These are phyloP conservation scores for Archivesica marissinica DNA, from an alignment of 1,140 invertebrate genomes.

Conservation along the genomic window DNA sequence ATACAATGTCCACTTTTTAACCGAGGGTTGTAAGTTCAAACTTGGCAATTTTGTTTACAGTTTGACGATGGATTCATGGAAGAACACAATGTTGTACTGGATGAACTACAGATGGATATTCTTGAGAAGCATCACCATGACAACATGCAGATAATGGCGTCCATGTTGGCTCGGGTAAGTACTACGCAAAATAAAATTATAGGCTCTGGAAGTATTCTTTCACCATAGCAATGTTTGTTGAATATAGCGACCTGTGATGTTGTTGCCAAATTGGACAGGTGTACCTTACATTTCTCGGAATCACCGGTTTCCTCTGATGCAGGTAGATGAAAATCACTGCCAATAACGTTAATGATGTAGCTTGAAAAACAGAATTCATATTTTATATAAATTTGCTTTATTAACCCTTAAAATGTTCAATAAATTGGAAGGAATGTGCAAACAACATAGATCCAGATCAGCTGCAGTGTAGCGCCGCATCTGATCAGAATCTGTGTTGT, in stretches of 20 bases:
- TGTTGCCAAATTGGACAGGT: slow-evolving; percentile 3
- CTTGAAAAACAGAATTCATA: too few species aligned
- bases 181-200: background rate
- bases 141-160: slow-evolving; percentile 81
- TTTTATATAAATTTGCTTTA: too few species aligned
- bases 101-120: slow-evolving; percentile 81
- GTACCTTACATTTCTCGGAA: background rate
- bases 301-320: background rate
- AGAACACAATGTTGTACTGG: slow-evolving; percentile 79
- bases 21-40: too few species aligned
- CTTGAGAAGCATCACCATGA: slow-evolving; percentile 82
- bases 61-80: slow-evolving; percentile 84
- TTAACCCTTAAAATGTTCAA: too few species aligned
- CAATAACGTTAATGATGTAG: background rate
- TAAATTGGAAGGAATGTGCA: too few species aligned
- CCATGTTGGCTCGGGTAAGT: slow-evolving; percentile 78
- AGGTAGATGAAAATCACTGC: background rate
- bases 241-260: background rate
- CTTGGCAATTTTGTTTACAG: slow-evolving; percentile 75
- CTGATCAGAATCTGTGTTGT: too few species aligned
- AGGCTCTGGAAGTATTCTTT: too few species aligned
- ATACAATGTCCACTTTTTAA: too few species aligned
- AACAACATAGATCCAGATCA: too few species aligned
- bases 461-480: too few species aligned
- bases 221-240: background rate